Evolutionary conservation across 2,113 vertebrate species (phyloP).

Genomic region (Picathartes gymnocephalus): DNA sequence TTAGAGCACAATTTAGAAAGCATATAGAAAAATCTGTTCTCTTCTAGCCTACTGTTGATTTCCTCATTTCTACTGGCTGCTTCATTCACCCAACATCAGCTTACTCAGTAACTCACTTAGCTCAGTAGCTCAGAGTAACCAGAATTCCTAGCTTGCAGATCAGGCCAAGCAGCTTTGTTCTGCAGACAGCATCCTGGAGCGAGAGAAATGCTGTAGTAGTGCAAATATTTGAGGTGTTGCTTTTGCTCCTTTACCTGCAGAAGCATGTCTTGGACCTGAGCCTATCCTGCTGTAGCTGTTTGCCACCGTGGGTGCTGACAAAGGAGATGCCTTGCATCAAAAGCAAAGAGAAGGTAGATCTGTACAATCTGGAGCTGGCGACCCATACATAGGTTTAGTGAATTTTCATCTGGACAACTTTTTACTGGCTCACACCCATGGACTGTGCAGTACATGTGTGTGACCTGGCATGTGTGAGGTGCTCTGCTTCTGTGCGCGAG

Average conservation of each 20-base stretch:
- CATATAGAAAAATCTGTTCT: background rate
- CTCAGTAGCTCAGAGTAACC: background rate
- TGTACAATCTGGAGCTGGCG: accelerated
- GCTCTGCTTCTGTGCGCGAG: background rate
- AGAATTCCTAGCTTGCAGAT: background rate
- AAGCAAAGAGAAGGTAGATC: background rate
- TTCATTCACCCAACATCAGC: background rate
- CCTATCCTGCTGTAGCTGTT: background rate
- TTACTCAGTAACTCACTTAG: background rate
- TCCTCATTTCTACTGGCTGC: background rate
- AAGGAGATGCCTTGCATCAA: background rate
- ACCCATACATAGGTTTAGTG: background rate
- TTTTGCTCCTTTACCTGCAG: background rate
- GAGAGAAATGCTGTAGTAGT: background rate
- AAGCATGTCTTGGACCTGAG: background rate
- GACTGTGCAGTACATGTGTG: accelerated
- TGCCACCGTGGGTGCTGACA: background rate
- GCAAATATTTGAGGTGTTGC: background rate
- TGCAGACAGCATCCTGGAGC: background rate
- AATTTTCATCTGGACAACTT: background rate
- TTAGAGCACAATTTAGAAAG: background rate
- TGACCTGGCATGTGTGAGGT: background rate
- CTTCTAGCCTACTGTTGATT: background rate
- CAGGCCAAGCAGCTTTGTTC: background rate
- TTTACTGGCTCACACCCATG: accelerated